These are phyloP conservation scores for Rousettus madagascariensis DNA, from an alignment of 2,797 vertebrate genomes.

Conservation along the genomic window DNA sequence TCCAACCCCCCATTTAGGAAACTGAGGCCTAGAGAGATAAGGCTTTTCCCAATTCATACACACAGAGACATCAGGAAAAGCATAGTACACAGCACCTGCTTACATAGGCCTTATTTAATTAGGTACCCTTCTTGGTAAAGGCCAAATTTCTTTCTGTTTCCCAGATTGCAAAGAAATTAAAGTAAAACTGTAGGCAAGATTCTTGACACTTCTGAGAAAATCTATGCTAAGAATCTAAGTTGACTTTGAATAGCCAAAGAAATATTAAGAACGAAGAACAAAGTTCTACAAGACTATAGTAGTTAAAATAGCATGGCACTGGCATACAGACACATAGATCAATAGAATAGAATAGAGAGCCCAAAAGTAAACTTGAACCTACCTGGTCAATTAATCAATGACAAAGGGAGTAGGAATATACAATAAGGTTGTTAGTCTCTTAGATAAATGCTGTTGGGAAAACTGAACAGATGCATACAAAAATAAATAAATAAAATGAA, in stretches of 20 bases:
- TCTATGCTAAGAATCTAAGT: neutral
- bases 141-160: neutral
- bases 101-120: neutral
- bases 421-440: neutral
- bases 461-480: neutral
- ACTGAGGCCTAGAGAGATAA: neutral
- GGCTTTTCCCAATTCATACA: neutral
- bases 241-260: neutral
- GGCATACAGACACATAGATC: neutral
- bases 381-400: neutral
- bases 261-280: neutral
- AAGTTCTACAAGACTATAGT: neutral
- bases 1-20: neutral
- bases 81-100: neutral
- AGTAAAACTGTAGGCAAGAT: constrained; percentile 21
- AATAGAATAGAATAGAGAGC: neutral
- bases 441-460: neutral
- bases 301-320: neutral
- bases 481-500: neutral
- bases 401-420: too few species aligned
- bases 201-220: constrained; percentile 13
- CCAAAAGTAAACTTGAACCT: neutral
- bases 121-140: neutral
- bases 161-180: neutral
- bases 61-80: neutral